A percentile compares a stretch with the other conserved stretches of the same genome.
Conservation (phyloP, 2,797 vertebrate species). For the Acropternis orthonyx region DNA sequence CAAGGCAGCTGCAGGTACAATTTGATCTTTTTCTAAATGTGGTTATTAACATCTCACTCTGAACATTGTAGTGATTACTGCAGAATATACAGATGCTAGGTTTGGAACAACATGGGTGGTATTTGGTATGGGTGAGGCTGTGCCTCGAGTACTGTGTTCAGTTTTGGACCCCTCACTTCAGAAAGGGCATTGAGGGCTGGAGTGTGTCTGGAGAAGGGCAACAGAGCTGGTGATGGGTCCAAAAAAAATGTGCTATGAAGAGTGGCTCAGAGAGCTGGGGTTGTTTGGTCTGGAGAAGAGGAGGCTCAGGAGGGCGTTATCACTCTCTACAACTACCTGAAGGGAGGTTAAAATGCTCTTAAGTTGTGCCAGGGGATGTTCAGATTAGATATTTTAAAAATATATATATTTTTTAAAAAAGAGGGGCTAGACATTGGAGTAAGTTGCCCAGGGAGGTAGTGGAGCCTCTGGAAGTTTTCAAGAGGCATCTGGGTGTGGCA, state of each 20-base stretch:
- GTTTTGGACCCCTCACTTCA: not conserved
- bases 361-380: not conserved
- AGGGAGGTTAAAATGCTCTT: not conserved
- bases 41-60: not conserved
- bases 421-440: not conserved
- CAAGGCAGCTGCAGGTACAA: not conserved
- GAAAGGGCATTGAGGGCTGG: not conserved
- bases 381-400: not conserved
- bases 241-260: not conserved
- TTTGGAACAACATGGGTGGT: not conserved
- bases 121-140: not conserved
- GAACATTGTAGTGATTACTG: not conserved
- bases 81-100: not conserved
- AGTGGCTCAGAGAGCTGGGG: not conserved
- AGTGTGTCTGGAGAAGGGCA: not conserved
- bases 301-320: too few relatives aligned
- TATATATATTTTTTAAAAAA: not conserved
- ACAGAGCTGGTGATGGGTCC: rapidly evolving
- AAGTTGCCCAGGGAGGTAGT: not conserved
- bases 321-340: not conserved
- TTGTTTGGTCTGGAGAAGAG: not conserved
- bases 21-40: not conserved
- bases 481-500: not conserved
- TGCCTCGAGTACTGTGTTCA: not conserved
- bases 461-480: not conserved